A percentile compares a stretch with the other conserved stretches of the same genome.
phyloP scores from a whole-genome alignment of 2,888 invertebrate genomes.

The Alloscopus bannaensis region DNA sequence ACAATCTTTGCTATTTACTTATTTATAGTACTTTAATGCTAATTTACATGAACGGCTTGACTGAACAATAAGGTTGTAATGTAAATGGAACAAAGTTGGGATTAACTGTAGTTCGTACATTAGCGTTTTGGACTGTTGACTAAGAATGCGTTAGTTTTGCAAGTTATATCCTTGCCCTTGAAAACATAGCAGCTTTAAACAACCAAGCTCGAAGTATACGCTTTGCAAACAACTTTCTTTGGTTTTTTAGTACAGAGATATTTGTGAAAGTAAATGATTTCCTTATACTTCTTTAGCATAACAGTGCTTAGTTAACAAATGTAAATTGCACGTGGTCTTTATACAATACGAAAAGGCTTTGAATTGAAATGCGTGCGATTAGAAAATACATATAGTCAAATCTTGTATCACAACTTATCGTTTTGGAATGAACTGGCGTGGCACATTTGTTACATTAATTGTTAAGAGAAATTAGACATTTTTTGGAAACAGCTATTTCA shows the following conservation, averaged over 20 bases:
- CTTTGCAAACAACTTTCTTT: constrained; percentile 25
- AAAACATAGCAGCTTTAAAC: neutral
- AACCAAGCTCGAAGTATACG: constrained; percentile 29
- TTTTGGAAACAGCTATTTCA: too few species aligned
- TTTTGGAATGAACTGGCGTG: constrained; percentile 47
- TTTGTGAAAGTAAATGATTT: constrained; percentile 9
- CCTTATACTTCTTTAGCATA: neutral
- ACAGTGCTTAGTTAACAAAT: neutral
- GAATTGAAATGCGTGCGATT: constrained; percentile 3
- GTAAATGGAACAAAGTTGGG: neutral
- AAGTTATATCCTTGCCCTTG: too few species aligned
- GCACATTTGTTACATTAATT: constrained; percentile 51
- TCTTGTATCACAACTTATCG: constrained; percentile 49
- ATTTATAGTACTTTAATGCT: neutral
- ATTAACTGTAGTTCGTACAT: too few species aligned
- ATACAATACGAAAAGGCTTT: constrained; percentile 6
- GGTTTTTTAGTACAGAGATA: constrained; percentile 18
- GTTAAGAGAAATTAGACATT: neutral
- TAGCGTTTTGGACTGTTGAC: too few species aligned
- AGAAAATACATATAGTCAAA: neutral
- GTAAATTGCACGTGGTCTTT: neutral
- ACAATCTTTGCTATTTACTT: neutral
- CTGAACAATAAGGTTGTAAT: neutral
- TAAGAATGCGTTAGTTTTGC: too few species aligned
- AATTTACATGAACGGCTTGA: neutral